Conservation (phyloP, 2,113 vertebrate genomes). For the Grallaria varia region DNA sequence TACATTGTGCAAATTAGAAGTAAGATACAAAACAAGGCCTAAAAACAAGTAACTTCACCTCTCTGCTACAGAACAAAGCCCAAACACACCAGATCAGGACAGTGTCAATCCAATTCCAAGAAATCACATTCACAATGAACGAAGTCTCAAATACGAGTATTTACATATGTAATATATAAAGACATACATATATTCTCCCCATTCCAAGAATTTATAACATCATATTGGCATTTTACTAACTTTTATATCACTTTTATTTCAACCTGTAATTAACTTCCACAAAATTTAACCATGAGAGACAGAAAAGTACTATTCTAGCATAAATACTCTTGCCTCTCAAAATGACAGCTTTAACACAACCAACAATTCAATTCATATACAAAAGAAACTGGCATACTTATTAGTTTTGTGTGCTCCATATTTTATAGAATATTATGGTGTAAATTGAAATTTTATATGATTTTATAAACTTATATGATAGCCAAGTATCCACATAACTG, state of each 20-base stretch:
- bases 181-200: not conserved
- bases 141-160: not conserved
- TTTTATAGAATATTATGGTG: constrained; percentile 72
- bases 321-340: constrained; percentile 72
- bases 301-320: constrained; percentile 68
- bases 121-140: not conserved
- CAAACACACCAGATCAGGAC: not conserved
- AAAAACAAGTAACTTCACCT: not conserved
- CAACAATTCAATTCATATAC: constrained; percentile 64
- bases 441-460: constrained; percentile 79
- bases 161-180: not conserved
- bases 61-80: not conserved
- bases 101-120: not conserved
- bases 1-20: not conserved
- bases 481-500: constrained; percentile 68
- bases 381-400: constrained; percentile 74
- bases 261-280: constrained; percentile 76
- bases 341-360: constrained; percentile 70
- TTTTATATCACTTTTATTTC: constrained; percentile 71
- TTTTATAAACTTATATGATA: constrained; percentile 81
- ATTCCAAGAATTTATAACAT: not conserved
- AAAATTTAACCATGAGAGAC: constrained; percentile 75
- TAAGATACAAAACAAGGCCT: not conserved
- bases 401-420: constrained; percentile 70
- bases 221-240: constrained; percentile 48